Evolutionary conservation across 2,113 vertebrate genomes (phyloP).

Genomic region (Elanus axillaris): DNA sequence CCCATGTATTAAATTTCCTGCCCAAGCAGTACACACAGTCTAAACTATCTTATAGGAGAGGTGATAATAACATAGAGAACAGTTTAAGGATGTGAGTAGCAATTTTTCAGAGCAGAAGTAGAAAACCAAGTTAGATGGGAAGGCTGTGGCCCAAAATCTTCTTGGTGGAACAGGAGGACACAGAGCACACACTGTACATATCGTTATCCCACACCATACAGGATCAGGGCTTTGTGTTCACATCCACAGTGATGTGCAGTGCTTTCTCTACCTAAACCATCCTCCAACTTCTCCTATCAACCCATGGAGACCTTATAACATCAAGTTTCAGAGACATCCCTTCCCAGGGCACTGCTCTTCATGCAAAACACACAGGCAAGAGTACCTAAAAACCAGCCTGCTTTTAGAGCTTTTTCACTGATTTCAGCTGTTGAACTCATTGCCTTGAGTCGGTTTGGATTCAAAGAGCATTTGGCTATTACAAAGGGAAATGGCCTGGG

Average conservation of each 20-base stretch:
- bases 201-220: fast-evolving
- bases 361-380: neutral
- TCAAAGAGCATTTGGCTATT: neutral
- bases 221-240: neutral
- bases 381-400: fast-evolving
- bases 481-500: neutral
- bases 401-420: neutral
- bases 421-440: neutral
- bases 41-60: fast-evolving
- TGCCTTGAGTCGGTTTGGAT: neutral
- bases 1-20: neutral
- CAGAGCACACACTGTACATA: fast-evolving
- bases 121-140: neutral
- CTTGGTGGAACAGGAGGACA: neutral
- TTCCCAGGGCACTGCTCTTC: neutral
- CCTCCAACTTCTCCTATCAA: neutral
- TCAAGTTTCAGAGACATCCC: neutral
- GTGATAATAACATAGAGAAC: fast-evolving
- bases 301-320: neutral
- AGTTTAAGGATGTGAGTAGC: neutral
- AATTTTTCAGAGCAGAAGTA: neutral
- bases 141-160: neutral
- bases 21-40: no score
- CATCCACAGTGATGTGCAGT: fast-evolving
- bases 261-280: neutral